Evolutionary conservation across 2,797 vertebrate species (phyloP).

Genomic region (Ctenopoma multispine): DNA sequence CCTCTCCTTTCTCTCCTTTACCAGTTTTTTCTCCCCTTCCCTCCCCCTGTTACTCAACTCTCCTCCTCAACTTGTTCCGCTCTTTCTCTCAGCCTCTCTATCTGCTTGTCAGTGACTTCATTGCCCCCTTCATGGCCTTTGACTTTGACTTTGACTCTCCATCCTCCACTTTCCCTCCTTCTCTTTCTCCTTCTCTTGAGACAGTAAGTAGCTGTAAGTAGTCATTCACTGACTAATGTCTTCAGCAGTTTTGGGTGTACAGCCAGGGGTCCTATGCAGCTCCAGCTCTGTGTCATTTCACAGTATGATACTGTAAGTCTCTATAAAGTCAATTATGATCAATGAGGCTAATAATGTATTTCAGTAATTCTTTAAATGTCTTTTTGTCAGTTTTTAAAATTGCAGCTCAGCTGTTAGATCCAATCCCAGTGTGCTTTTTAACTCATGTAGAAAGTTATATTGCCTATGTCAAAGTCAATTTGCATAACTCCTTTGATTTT

Average conservation of each 20-base stretch:
- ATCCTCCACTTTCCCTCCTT: constrained; percentile 26
- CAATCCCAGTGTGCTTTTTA: constrained; percentile 38
- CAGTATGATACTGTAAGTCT: constrained; percentile 41
- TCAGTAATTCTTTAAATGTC: constrained; percentile 34
- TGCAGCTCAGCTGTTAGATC: constrained; percentile 26
- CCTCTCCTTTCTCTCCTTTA: constrained; percentile 33
- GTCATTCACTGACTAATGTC: constrained; percentile 68
- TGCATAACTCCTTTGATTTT: constrained; percentile 48
- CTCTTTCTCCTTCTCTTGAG: constrained; percentile 30
- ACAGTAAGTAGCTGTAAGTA: constrained; percentile 49
- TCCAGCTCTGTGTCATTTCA: constrained; percentile 50
- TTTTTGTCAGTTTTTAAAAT: constrained; percentile 30
- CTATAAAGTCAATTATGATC: constrained; percentile 40
- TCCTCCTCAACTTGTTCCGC: constrained; percentile 38
- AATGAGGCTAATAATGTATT: constrained; percentile 46
- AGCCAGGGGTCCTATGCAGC: constrained; percentile 55
- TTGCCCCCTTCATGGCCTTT: constrained; percentile 69
- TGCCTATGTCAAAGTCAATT: constrained; percentile 42
- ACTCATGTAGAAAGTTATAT: constrained; percentile 32
- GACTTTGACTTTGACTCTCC: constrained; percentile 51
- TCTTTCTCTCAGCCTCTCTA: constrained; percentile 48
- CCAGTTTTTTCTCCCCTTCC: constrained; percentile 35
- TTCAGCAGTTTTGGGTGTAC: constrained; percentile 63
- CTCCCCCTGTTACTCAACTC: constrained; percentile 48
- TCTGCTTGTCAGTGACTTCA: constrained; percentile 51